These are phyloP conservation scores for Rhabdomys dilectus DNA, from an alignment of 2,113 vertebrate genomes.

Conservation along the genomic window DNA sequence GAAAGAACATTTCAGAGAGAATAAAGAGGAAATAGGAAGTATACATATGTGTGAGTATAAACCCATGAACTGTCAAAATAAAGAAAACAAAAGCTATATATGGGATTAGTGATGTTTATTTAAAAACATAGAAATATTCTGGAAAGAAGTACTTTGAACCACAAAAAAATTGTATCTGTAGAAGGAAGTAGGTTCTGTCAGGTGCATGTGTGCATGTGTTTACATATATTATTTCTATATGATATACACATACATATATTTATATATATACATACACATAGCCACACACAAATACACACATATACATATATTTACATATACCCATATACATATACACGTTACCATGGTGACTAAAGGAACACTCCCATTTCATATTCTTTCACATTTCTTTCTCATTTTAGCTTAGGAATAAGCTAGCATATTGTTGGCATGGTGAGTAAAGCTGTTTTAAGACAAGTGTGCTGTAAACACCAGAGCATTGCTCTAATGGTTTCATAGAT, in stretches of 20 bases:
- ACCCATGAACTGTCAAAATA: background rate
- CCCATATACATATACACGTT: background rate
- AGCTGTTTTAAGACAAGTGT: background rate
- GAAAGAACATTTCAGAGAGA: background rate
- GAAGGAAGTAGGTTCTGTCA: background rate
- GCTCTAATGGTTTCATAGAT: background rate
- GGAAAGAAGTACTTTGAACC: background rate
- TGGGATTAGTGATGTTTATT: background rate
- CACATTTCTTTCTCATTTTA: background rate
- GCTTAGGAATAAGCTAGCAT: background rate
- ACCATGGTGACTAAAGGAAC: background rate
- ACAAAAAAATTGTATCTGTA: background rate
- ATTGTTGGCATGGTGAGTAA: constrained; percentile 3
- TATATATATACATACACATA: background rate
- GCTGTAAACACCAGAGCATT: background rate
- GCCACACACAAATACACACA: background rate
- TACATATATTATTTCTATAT: background rate
- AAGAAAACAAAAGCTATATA: background rate
- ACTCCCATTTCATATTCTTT: background rate
- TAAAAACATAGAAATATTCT: background rate
- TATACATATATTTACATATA: background rate
- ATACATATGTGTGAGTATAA: background rate
- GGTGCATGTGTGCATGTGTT: background rate
- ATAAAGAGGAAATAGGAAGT: background rate
- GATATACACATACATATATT: background rate